Conservation (phyloP, 1,140 invertebrate genomes). For the Arctopsyche grandis region DNA sequence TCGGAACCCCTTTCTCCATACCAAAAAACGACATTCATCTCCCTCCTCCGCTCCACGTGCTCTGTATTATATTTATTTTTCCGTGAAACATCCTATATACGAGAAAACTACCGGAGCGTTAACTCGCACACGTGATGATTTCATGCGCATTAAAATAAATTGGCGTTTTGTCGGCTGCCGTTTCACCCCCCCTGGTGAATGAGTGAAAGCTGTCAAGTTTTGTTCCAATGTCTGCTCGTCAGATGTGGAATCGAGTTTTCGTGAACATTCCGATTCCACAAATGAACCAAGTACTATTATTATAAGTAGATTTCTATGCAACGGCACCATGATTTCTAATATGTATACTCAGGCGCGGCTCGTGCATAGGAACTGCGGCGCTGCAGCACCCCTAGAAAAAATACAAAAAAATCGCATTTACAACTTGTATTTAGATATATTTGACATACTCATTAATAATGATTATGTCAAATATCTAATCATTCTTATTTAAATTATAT, state of each 20-base stretch:
- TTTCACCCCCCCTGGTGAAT: background rate
- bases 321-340: no score
- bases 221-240: background rate
- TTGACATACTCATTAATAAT: no score
- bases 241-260: background rate
- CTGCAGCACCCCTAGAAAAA: no score
- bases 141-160: constrained; percentile 20
- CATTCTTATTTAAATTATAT: no score
- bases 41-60: background rate
- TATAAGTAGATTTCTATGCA: no score
- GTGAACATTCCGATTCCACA: background rate
- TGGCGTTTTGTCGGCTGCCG: constrained; percentile 23
- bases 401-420: no score
- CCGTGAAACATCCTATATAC: background rate
- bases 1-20: background rate
- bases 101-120: constrained; percentile 1
- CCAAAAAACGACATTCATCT: background rate
- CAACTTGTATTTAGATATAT: no score
- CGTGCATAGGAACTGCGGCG: no score
- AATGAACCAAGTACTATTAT: background rate
- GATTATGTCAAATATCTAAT: no score
- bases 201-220: constrained; percentile 25
- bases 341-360: no score
- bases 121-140: background rate
- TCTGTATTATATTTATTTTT: background rate